A percentile compares a stretch with the other conserved stretches of the same genome.
Evolutionary conservation across 2,113 vertebrate species (phyloP).

Genomic region (Caranx ignobilis): DNA sequence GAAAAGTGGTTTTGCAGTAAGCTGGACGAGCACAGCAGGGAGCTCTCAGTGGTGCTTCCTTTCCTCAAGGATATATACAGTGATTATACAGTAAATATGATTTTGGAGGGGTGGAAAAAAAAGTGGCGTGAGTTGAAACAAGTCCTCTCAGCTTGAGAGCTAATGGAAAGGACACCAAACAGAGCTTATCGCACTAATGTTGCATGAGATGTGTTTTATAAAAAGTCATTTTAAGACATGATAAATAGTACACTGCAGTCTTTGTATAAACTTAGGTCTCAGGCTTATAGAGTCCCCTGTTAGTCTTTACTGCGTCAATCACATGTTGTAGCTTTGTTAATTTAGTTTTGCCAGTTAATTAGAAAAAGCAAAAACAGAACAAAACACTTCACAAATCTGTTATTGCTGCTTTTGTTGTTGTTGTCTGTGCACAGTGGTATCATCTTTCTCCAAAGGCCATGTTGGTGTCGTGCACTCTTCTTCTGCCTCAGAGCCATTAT

Average conservation of each 20-base stretch:
- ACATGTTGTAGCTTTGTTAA: background rate
- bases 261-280: background rate
- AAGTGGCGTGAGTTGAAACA: background rate
- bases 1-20: slow-evolving; percentile 39
- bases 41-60: slow-evolving; percentile 11
- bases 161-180: too few species aligned
- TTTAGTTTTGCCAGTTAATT: background rate
- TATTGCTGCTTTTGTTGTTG: background rate
- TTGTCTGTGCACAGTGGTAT: too few species aligned
- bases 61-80: slow-evolving; percentile 21
- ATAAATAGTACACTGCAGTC: too few species aligned
- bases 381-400: background rate
- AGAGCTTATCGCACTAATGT: too few species aligned
- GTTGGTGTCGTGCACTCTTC: background rate
- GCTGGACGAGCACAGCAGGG: slow-evolving; percentile 50
- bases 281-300: background rate
- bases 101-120: too few species aligned
- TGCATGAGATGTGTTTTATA: too few species aligned
- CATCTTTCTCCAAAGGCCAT: background rate
- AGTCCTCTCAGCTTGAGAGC: background rate
- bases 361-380: background rate
- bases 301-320: background rate
- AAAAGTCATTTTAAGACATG: too few species aligned
- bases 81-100: too few species aligned
- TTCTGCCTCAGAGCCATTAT: slow-evolving; percentile 17